These are phyloP conservation scores for Anabas testudineus DNA, from an alignment of 2,797 vertebrate species.

Conservation along the genomic window DNA sequence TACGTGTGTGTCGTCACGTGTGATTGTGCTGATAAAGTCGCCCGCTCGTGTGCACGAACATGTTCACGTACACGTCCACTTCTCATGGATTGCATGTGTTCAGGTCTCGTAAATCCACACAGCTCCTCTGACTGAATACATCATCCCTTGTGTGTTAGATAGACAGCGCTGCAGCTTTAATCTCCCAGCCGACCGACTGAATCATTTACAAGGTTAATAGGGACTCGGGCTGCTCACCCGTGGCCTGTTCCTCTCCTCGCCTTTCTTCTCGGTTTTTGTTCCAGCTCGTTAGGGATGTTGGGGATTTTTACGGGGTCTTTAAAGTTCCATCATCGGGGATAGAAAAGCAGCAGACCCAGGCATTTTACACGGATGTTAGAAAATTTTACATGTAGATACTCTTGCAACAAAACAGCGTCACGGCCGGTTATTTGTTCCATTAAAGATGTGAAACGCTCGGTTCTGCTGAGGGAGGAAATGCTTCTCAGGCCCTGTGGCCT, in stretches of 20 bases:
- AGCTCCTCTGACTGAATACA: conserved; percentile 18
- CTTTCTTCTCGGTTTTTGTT: conserved; percentile 60
- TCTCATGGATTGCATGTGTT: neutral
- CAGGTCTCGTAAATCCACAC: conserved; percentile 12
- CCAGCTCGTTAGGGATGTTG: conserved; percentile 55
- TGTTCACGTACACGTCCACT: too few species aligned
- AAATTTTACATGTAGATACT: conserved; percentile 32
- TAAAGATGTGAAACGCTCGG: conserved; percentile 9
- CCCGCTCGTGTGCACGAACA: neutral
- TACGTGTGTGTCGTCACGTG: neutral
- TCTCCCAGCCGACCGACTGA: conserved; percentile 39
- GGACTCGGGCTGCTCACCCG: conserved; percentile 51
- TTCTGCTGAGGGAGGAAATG: conserved; percentile 16
- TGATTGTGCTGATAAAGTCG: neutral
- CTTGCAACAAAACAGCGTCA: conserved; percentile 1
- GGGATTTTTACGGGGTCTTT: conserved; percentile 20
- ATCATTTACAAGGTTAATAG: conserved; percentile 61
- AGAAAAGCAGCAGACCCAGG: conserved; percentile 6
- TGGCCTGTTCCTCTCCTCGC: conserved; percentile 41
- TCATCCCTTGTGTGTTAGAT: conserved; percentile 19
- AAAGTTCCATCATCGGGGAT: conserved; percentile 10
- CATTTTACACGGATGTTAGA: conserved; percentile 30
- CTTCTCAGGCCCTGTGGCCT: neutral
- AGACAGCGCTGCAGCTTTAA: conserved; percentile 42
- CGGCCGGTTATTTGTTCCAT: conserved; percentile 36